Conservation (phyloP, 2,888 invertebrate species). For the Nesidiocoris tenuis region DNA sequence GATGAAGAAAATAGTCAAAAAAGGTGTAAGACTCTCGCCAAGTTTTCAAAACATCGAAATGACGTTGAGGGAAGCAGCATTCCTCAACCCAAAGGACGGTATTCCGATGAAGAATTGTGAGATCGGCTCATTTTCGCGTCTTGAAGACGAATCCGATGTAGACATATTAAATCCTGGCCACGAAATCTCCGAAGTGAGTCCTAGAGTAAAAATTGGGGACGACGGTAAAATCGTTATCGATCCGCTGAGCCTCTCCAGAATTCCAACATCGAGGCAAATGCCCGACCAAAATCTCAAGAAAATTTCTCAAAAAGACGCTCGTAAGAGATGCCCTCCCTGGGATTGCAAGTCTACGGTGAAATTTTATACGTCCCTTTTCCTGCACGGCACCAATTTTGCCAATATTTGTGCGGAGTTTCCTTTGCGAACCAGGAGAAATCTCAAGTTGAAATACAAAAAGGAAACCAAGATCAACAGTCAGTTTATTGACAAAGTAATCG, state of each 20-base stretch:
- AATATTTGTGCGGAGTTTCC: constrained; percentile 61
- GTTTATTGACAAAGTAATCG: constrained; percentile 72
- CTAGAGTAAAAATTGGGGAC: background rate
- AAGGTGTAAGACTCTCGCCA: background rate
- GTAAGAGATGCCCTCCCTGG: background rate
- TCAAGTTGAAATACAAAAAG: constrained; percentile 90
- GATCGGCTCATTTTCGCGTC: background rate
- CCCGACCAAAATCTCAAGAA: background rate
- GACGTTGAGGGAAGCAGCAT: constrained; percentile 18
- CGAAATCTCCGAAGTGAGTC: background rate
- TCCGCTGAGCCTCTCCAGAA: background rate
- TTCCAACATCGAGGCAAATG: background rate
- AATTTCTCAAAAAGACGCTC: background rate
- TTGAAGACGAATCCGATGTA: background rate
- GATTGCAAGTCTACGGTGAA: constrained; percentile 69
- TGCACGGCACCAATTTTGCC: constrained; percentile 89
- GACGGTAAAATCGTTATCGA: constrained; percentile 14
- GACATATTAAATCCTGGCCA: background rate
- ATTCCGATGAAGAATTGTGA: background rate
- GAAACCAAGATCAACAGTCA: constrained; percentile 76
- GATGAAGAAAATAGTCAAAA: background rate
- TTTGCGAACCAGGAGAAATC: constrained; percentile 71
- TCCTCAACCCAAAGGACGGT: constrained; percentile 13
- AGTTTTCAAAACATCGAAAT: background rate
- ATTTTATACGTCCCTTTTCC: constrained; percentile 86